phyloP scores from a whole-genome alignment of 2,797 vertebrate species.

The Leptatherina wallacei region DNA sequence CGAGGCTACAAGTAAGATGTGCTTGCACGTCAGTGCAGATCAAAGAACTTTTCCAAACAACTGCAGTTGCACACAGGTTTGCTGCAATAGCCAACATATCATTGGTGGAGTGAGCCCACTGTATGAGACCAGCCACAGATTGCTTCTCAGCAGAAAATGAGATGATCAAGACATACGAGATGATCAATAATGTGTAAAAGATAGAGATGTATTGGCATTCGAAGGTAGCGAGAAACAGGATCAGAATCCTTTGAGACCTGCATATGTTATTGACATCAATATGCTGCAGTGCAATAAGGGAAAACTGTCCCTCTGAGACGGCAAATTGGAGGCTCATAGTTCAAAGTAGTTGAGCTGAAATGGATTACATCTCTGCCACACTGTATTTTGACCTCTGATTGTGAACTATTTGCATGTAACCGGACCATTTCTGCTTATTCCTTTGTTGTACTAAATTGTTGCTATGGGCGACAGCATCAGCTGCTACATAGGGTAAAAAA shows the following conservation, averaged over 20 bases:
- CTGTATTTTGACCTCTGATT: background rate
- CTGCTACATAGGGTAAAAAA: slow-evolving; percentile 34
- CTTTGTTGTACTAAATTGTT: slow-evolving; percentile 34
- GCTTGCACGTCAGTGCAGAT: background rate
- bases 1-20: slow-evolving; percentile 1
- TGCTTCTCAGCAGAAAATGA: background rate
- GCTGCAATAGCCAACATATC: background rate
- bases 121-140: background rate
- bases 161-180: slow-evolving; percentile 8
- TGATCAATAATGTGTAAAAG: slow-evolving; percentile 5
- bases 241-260: slow-evolving; percentile 30
- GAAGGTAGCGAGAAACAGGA: slow-evolving; percentile 30
- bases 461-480: slow-evolving; percentile 50
- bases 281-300: slow-evolving; percentile 29
- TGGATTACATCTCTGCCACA: background rate
- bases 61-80: background rate
- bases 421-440: background rate
- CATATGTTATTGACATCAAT: slow-evolving; percentile 30
- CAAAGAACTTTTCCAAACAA: slow-evolving; percentile 2
- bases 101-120: background rate
- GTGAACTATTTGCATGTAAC: background rate
- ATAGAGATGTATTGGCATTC: slow-evolving; percentile 41
- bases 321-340: background rate
- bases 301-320: slow-evolving; percentile 10
- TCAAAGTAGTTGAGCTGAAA: slow-evolving; percentile 9